These are phyloP conservation scores for Choreutis nemorana DNA, from an alignment of 2,888 invertebrate genomes.

Conservation along the genomic window DNA sequence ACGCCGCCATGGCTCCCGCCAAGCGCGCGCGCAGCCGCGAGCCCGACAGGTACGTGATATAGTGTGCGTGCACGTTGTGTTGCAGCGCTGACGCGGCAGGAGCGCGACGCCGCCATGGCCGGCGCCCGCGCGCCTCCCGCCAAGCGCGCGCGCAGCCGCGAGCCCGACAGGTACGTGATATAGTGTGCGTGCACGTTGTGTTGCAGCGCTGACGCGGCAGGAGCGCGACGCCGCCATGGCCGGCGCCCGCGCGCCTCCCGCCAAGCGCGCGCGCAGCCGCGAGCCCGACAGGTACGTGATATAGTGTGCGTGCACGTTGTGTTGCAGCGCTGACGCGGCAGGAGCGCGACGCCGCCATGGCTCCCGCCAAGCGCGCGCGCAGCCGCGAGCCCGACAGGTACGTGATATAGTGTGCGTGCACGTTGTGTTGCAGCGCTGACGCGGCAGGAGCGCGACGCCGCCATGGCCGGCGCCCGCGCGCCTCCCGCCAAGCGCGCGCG, in stretches of 20 bases:
- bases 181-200: not conserved
- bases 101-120: constrained; percentile 28
- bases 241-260: not conserved
- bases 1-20: constrained; percentile 38
- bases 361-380: too few relatives aligned
- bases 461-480: too few relatives aligned
- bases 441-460: too few relatives aligned
- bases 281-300: too few relatives aligned
- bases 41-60: constrained; percentile 65
- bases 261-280: too few relatives aligned
- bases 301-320: too few relatives aligned
- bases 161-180: not conserved
- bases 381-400: too few relatives aligned
- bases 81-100: constrained; percentile 37
- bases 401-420: too few relatives aligned
- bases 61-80: constrained; percentile 27
- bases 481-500: too few relatives aligned
- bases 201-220: not conserved
- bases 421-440: too few relatives aligned
- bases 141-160: not conserved
- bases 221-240: not conserved
- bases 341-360: too few relatives aligned
- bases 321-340: too few relatives aligned
- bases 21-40: constrained; percentile 69
- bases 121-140: not conserved